Evolutionary conservation across 2,113 vertebrate species (phyloP).

Genomic region (Delphinapterus leucas): DNA sequence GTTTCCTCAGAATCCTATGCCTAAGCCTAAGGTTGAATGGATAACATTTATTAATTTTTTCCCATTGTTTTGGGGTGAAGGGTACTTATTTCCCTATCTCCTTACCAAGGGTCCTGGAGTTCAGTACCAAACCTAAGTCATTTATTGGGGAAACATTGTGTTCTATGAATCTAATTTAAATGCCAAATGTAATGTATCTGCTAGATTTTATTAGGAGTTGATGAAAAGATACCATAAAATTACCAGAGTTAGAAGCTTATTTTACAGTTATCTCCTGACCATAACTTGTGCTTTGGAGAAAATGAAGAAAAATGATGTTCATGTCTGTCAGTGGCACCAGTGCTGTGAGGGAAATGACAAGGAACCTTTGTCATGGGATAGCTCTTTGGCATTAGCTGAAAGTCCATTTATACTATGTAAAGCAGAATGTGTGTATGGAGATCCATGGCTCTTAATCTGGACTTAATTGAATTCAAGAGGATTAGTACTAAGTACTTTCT

Average conservation of each 20-base stretch:
- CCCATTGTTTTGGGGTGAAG: neutral
- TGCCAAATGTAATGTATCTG: slow-evolving; percentile 13
- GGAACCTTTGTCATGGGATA: neutral
- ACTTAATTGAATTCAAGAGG: neutral
- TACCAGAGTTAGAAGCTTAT: neutral
- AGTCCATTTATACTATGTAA: neutral
- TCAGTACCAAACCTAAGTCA: slow-evolving; percentile 23
- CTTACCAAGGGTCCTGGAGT: neutral
- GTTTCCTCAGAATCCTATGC: neutral
- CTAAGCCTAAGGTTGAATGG: neutral
- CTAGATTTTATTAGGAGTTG: neutral
- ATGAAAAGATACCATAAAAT: neutral
- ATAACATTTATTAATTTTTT: neutral
- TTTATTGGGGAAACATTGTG: neutral
- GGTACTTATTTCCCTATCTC: neutral
- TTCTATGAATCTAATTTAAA: neutral
- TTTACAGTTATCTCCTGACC: neutral
- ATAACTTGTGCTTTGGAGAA: neutral
- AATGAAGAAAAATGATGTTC: neutral
- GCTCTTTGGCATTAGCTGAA: neutral
- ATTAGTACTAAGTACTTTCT: neutral
- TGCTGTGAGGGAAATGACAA: neutral
- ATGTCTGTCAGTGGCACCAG: neutral
- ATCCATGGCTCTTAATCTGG: neutral
- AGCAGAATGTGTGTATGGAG: neutral